Evolutionary conservation across 2,113 vertebrate genomes (phyloP).

Genomic region (Pungitius pungitius): DNA sequence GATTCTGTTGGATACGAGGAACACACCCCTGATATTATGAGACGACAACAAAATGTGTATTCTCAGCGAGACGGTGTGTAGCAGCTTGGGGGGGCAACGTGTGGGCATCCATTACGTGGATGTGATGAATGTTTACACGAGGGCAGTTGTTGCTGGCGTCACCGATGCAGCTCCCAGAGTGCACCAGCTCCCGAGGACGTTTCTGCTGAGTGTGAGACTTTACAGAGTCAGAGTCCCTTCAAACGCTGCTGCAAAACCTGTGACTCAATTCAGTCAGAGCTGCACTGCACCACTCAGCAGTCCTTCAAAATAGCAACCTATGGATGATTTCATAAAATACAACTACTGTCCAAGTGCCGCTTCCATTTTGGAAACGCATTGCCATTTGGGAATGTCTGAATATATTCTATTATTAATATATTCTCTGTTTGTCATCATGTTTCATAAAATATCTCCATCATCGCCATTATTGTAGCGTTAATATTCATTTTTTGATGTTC

Average conservation of each 20-base stretch:
- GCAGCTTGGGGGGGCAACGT: background rate
- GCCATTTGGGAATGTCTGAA: background rate
- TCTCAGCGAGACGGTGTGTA: slow-evolving; percentile 21
- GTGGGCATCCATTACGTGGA: slow-evolving; percentile 20
- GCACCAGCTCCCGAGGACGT: slow-evolving; percentile 51
- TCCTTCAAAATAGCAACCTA: slow-evolving; percentile 20
- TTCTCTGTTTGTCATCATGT: background rate
- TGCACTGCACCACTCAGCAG: slow-evolving; percentile 74
- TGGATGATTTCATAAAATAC: background rate
- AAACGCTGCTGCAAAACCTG: slow-evolving; percentile 62
- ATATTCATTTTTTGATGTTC: background rate
- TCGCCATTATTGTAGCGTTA: background rate
- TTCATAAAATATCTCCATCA: background rate
- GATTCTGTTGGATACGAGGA: background rate
- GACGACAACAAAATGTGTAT: slow-evolving; percentile 13
- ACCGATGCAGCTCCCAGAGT: slow-evolving; percentile 45
- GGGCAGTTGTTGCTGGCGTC: slow-evolving; percentile 46
- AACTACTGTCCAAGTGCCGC: background rate
- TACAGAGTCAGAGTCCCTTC: slow-evolving; percentile 52
- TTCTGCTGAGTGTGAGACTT: slow-evolving; percentile 75
- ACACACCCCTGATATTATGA: background rate
- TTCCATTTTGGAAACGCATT: background rate
- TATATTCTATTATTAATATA: too few relatives aligned
- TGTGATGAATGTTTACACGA: slow-evolving; percentile 40
- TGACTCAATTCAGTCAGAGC: slow-evolving; percentile 68